Base-by-base conservation (phyloP, 2,113 vertebrate genomes). In the Rhea pennata region DNA sequence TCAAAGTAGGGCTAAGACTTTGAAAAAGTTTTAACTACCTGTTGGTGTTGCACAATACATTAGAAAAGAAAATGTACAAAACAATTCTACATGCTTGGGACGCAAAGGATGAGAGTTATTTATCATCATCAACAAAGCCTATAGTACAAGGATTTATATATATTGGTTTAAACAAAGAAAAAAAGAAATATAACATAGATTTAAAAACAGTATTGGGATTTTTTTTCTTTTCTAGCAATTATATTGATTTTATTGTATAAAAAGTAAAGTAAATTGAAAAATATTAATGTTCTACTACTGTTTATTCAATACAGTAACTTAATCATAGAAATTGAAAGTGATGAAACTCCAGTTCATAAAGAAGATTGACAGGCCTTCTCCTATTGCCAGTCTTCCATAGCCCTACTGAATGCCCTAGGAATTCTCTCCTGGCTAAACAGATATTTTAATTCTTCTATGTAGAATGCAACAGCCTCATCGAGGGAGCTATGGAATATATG, bases 401-500 rank as follows among this genome's bases (percentile, higher is more conserved):
- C 5, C 12, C 15, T 73, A 12, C 24, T n/a, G 10, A 50, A 42
- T 39, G 8, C 17, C 14, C 12, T 33, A 70, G 20, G 20, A 40
- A 7, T n/a, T 90, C 83, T 58, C 46, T 65, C 10, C 42, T 84
- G 61, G 70, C 20, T 12, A 78, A 58, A 11, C 8, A 51, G 26
- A 51, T 42, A 50, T 81, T 58, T 78, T 46, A 87, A 64, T 46
- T 76, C 12, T 26, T 72, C 48, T 61, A 31, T 31, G 9, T 21
- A 53, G 53, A 92, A 61, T 23, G 22, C 44, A 87, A 50, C 12
- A 46, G 7, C 12, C 84, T 87, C n/a, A 65, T 56, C 24, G 39
- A 8, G 16, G 24, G 9, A 2, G 4, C 6, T 39, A 48, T 4
- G 0, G 0, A 79, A 44, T 12, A 64, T 15, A 42, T 1, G 40